Evolutionary conservation across 2,888 invertebrate genomes (phyloP), one percentile per base, ranked within the genome.

Genomic region (Eupithecia centaureata): DNA sequence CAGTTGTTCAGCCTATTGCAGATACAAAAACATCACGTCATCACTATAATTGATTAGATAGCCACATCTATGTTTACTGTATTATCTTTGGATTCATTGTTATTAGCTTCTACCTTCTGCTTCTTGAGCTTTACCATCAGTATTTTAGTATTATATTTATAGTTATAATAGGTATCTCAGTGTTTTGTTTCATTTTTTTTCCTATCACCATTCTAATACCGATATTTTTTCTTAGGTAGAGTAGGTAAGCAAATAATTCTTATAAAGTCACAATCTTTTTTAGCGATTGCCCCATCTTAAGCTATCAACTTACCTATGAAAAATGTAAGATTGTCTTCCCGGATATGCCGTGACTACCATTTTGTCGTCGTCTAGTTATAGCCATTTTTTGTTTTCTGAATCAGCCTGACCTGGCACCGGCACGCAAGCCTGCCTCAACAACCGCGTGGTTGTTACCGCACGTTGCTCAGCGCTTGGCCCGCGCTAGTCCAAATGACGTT

Each of bases 401-500:
- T 47, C 4, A 22, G 10, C 22, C 47, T 22, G 47, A 47, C 10
- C 22, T 12, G 47, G 15, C 7, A 7, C 10, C 38, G 5, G 13
- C n/a, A 52, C 27, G 27, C 54, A 47, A 56, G 59, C 88, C 88
- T 89, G 83, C 84, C 87, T 74, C 85, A 88, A 88, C 81, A 67
- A 22, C 70, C 75, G 75, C 71, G 76, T 73, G 76, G 84, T 87
- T 88, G 82, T 86, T 87, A 82, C 75, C 77, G 74, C 72, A 73
- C 74, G 75, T 79, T 77, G 79, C 76, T 78, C 77, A 47, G 22
- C 47, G 47, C 22, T 47, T 47, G 77, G 77, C 76, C 73, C 77
- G 79, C 78, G 75, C 85, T 86, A 86, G 82, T 80, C 88, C 80
- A 83, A 86, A 86, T 86, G 88, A 84, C 89, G 89, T 88, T 91